These are phyloP conservation scores for Sphaeridia pumilis DNA, from an alignment of 2,888 invertebrate genomes.

Conservation along the genomic window DNA sequence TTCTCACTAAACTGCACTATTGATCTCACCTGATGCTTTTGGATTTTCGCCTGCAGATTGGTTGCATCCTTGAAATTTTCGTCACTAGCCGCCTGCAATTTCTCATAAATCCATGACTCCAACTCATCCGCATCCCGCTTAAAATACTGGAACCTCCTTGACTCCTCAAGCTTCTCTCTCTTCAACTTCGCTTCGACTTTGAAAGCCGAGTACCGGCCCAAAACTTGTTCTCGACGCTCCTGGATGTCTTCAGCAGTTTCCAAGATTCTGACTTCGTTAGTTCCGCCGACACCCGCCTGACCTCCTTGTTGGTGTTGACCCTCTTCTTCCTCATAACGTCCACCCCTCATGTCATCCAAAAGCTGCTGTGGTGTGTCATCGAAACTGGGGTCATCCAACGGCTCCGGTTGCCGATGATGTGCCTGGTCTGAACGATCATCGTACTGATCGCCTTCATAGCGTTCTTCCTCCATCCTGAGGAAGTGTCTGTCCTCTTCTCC, in stretches of 20 bases:
- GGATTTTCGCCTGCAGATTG: constrained; percentile 93
- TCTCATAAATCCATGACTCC: constrained; percentile 98
- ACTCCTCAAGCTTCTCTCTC: constrained; percentile 93
- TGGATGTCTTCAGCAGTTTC: constrained; percentile 99
- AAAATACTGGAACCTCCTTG: constrained; percentile 89
- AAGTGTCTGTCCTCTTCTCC: too few relatives aligned
- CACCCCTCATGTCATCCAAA: too few relatives aligned
- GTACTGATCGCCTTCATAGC: constrained; percentile 1
- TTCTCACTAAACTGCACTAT: too few relatives aligned
- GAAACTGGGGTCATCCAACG: not conserved
- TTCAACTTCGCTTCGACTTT: constrained; percentile 89
- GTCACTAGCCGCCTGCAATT: constrained; percentile 95
- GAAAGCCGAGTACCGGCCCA: constrained; percentile 88
- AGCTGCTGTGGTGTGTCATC: not conserved
- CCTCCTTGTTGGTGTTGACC: constrained; percentile 8
- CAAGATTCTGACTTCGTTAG: constrained; percentile 93
- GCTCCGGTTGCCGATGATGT: not conserved
- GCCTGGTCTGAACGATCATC: too few relatives aligned
- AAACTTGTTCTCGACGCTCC: constrained; percentile 79
- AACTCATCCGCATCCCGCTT: constrained; percentile 98
- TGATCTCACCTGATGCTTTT: constrained; percentile 64
- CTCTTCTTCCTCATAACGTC: too few relatives aligned
- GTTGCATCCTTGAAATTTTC: constrained; percentile 99
- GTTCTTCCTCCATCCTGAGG: constrained; percentile 1
- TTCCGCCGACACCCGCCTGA: constrained; percentile 49